Evolutionary conservation across 2,888 invertebrate species (phyloP).

Genomic region (Philhelius pedissequus): DNA sequence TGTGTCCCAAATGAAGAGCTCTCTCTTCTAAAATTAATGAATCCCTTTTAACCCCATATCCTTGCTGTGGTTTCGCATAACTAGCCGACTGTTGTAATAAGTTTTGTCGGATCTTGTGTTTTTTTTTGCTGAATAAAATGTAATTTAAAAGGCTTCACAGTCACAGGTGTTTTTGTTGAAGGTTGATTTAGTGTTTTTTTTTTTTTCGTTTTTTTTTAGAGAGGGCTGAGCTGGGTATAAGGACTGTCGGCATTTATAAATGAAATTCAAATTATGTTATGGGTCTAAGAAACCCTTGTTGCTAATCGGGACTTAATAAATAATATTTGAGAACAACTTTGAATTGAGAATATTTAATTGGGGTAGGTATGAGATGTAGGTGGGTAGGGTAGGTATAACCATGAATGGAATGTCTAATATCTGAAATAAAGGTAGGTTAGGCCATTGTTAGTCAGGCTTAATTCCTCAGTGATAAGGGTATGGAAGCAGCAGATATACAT

Average conservation of each 20-base stretch:
- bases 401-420: too few relatives aligned
- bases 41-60: conserved; percentile 41
- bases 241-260: too few relatives aligned
- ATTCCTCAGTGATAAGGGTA: too few relatives aligned
- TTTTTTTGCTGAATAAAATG: conserved; percentile 31
- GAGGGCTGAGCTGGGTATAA: not conserved
- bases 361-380: not conserved
- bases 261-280: not conserved
- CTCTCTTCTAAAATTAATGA: conserved; percentile 55
- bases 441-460: too few relatives aligned
- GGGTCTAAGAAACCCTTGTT: conserved; percentile 18
- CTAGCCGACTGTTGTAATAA: conserved; percentile 41
- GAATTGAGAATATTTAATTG: not conserved
- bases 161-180: conserved; percentile 51
- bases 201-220: too few relatives aligned
- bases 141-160: conserved; percentile 30
- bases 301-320: conserved; percentile 14
- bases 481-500: too few relatives aligned
- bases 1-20: conserved; percentile 46
- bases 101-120: conserved; percentile 27
- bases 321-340: not conserved
- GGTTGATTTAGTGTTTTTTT: conserved; percentile 29
- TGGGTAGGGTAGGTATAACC: too few relatives aligned
- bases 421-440: too few relatives aligned
- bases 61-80: not conserved